Percentiles rank a stretch among this genome's conserved stretches.
phyloP scores from a whole-genome alignment of 1,140 invertebrate genomes.

The Rhagoletis zephyria region DNA sequence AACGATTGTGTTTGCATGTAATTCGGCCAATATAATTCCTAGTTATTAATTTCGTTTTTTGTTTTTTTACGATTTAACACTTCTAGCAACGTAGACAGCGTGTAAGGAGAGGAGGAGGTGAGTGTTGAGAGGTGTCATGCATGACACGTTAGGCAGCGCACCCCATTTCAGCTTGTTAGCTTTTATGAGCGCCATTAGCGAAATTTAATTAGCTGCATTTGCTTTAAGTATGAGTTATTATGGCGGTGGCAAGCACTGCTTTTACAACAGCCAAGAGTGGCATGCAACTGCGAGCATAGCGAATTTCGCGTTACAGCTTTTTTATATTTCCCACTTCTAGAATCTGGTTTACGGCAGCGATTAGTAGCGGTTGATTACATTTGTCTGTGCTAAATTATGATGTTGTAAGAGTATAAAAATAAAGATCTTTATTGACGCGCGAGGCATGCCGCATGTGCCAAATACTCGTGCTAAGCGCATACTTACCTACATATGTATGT shows the following conservation, averaged over 20 bases:
- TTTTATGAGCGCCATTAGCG: constrained; percentile 42
- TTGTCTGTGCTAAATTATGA: constrained; percentile 42
- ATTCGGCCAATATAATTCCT: constrained; percentile 40
- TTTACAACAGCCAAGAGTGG: constrained; percentile 21
- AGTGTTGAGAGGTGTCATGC: not conserved
- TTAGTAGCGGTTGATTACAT: constrained; percentile 46
- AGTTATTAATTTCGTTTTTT: constrained; percentile 22
- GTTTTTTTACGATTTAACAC: constrained; percentile 37
- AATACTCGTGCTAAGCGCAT: not conserved
- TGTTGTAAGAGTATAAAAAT: constrained; percentile 45
- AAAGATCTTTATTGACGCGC: constrained; percentile 44
- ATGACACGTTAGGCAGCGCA: not conserved
- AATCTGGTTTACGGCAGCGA: constrained; percentile 34
- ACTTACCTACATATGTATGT: no score
- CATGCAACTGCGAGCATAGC: not conserved
- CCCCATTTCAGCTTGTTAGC: not conserved
- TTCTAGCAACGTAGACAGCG: not conserved
- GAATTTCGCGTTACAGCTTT: not conserved
- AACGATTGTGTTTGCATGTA: constrained; percentile 44
- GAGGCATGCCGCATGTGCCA: not conserved
- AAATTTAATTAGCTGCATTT: constrained; percentile 51
- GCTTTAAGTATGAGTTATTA: constrained; percentile 13
- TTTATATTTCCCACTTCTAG: not conserved
- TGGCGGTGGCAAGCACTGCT: constrained; percentile 32
- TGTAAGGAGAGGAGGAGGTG: not conserved